phyloP scores from a whole-genome alignment of 2,888 invertebrate genomes.

The Herminia tarsipennalis region DNA sequence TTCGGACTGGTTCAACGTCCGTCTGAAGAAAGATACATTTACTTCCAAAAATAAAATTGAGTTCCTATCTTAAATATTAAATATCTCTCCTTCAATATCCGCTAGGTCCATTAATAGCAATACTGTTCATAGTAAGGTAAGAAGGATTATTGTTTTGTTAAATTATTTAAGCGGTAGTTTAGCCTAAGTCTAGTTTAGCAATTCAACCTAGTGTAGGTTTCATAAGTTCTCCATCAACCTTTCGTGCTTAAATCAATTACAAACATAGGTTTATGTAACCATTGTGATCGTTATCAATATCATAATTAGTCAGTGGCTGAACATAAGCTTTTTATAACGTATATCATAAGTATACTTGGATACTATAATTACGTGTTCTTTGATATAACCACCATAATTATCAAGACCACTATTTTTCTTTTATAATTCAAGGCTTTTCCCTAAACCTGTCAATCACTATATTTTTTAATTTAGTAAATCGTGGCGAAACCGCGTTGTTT shows the following conservation, averaged over 20 bases:
- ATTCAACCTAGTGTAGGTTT: too few species aligned
- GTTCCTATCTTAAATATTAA: too few species aligned
- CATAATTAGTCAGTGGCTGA: background rate
- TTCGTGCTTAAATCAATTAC: background rate
- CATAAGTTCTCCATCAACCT: background rate
- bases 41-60: too few species aligned
- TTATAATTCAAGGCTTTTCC: background rate
- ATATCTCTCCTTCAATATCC: too few species aligned
- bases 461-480: background rate
- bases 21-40: too few species aligned
- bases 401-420: background rate
- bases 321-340: background rate
- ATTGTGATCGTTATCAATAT: background rate
- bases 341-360: background rate
- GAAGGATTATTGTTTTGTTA: too few species aligned
- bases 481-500: conserved; percentile 24
- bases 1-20: too few species aligned
- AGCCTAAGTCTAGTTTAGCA: too few species aligned
- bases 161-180: too few species aligned
- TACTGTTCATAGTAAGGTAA: too few species aligned
- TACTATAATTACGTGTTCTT: background rate
- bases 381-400: conserved; percentile 1
- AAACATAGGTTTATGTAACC: too few species aligned
- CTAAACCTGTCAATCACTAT: conserved; percentile 7
- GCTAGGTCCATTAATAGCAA: too few species aligned